Evolutionary conservation across 2,888 invertebrate genomes (phyloP), one percentile per base, ranked within the genome.

Genomic region (Caenorhabditis sp.): DNA sequence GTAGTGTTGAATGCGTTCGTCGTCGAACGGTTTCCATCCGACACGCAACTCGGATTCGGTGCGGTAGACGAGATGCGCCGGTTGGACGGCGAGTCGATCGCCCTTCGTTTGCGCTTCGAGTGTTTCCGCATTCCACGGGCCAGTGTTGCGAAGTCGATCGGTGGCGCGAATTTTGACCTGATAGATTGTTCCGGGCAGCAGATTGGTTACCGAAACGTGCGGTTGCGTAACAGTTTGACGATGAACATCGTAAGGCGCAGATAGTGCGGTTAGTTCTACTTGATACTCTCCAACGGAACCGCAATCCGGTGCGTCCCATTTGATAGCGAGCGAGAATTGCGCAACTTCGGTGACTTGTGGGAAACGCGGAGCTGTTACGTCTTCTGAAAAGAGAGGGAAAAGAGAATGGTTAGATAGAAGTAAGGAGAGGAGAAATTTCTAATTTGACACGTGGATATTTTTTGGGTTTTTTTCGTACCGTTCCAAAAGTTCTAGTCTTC

Each of bases 301-400:
- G 69, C 87, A 87, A 62, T 88, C 86, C 8, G 87, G 87, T 31
- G 81, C 78, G 49, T 85, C 84, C 87, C 87, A 87, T 27, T 79
- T 77, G 67, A 88, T 76, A 12, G 84, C 84, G 37, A 88, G 69
- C 26, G 86, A 84, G 74, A 76, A 85, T 62, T 83, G 81, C 27
- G 83, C 81, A 2, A 70, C 69, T 58, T 85, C 81, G 49, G 79
- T 84, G 24, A 86, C 78, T 64, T 80, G 69, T 14, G 86, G 77
- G 57, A 86, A 80, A 1, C 84, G 70, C 19, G 87, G 86, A 14
- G 82, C 83, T 14, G 86, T 84, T 19, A 88, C 66, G 53, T 87
- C 83, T 65, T 86, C 43, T 43, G 43, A 10, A 43, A 14, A 86
- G 84, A 17, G 14, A 43, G 17, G 14, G n/a, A n/a, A n/a, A n/a